A percentile compares a stretch with the other conserved stretches of the same genome.
Conservation (phyloP, 2,113 vertebrate genomes). For the Platysteira castanea region DNA sequence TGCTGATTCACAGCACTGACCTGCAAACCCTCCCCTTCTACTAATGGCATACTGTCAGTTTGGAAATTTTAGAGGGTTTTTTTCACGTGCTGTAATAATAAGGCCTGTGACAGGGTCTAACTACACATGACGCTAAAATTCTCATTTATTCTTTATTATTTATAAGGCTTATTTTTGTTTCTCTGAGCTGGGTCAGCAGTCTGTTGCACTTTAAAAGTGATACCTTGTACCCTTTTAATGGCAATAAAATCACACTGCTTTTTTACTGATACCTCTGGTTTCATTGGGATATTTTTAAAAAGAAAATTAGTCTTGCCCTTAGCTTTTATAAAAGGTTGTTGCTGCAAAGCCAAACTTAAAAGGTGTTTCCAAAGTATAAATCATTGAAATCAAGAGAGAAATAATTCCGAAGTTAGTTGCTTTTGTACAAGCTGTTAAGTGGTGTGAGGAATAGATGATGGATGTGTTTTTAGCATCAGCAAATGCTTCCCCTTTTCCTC, state of each 20-base stretch:
- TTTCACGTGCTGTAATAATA: not conserved
- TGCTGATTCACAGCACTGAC: slow-evolving; percentile 4
- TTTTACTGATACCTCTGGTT: not conserved
- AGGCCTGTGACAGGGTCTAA: not conserved
- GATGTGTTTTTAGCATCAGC: not conserved
- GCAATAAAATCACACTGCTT: not conserved
- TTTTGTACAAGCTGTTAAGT: not conserved
- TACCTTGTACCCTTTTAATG: not conserved
- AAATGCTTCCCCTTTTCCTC: not conserved
- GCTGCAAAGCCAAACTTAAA: not conserved
- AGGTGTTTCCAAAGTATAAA: not conserved
- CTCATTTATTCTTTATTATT: not conserved
- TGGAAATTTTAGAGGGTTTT: not conserved
- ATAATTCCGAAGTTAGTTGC: not conserved
- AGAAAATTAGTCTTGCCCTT: not conserved
- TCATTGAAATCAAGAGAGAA: not conserved
- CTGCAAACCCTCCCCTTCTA: not conserved
- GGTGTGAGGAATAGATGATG: not conserved
- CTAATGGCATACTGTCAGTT: not conserved
- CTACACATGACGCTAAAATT: not conserved
- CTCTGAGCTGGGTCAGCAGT: not conserved
- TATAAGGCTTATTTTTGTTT: not conserved
- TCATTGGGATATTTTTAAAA: not conserved
- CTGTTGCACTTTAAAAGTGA: not conserved
- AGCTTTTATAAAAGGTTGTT: not conserved